Evolutionary conservation across 2,888 invertebrate species (phyloP), one percentile per base, ranked within the genome.

Genomic region (Cryptus viduatorius): DNA sequence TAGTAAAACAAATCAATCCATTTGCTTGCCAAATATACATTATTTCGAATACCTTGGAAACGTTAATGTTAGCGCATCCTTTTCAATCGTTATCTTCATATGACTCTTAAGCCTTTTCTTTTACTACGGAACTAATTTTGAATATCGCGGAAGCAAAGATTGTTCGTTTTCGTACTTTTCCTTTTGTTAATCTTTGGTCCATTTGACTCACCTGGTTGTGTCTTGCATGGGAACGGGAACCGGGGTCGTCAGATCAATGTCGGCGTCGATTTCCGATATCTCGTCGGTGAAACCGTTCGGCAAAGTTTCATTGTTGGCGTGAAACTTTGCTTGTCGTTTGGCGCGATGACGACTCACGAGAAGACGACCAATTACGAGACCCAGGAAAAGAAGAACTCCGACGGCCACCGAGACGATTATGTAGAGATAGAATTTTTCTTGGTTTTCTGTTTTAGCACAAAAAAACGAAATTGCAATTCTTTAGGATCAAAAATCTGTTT

Each of bases 281-380:
- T 97, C 97, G 94, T 98, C 98, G 89, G 96, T 96, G 94, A 98
- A 97, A 81, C 97, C 97, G 92, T 97, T 97, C 14, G 97, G 97
- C 81, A 97, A 95, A 88, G 97, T 96, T 64, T 97, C 96, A 84
- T 97, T 96, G 85, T 96, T 96, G 71, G 96, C 95, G 87, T 95
- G 95, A 83, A 96, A 96, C 94, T 97, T 96, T 29, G 96, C 94
- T 29, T 95, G 96, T 83, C 95, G 95, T 86, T 95, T 95, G 42
- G 95, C 94, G 69, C 95, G 95, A 88, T 96, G 95, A 82, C 96
- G 95, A 90, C 96, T 96, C 88, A 97, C 94, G 73, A 97, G 94
- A 82, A 97, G 95, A 65, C 97, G 95, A 3, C 96, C 96, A 84
- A 97, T 95, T 69, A 97, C 96, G 82, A 97, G 94, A 71, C 96